A percentile compares a stretch with the other conserved stretches of the same genome.
phyloP scores from a whole-genome alignment of 2,888 invertebrate species.

The Eupithecia abbreviata region DNA sequence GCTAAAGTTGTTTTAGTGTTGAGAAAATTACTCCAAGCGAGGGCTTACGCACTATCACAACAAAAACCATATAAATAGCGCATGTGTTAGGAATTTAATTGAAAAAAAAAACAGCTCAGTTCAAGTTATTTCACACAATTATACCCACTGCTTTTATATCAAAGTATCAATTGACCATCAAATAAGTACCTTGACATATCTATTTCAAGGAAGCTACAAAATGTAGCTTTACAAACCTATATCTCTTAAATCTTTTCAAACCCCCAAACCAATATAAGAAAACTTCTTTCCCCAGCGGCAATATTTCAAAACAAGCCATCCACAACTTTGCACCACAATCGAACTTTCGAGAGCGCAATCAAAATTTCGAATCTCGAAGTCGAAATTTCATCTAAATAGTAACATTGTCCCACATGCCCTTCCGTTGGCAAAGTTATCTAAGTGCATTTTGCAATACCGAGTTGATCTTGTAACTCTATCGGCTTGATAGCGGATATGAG shows the following conservation, averaged over 20 bases:
- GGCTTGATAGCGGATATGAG: constrained; percentile 40
- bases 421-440: constrained; percentile 34
- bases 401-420: constrained; percentile 30
- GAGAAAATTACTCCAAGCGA: too few species aligned
- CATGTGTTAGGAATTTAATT: too few species aligned
- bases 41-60: too few species aligned
- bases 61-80: too few species aligned
- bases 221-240: background rate
- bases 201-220: background rate
- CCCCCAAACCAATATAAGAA: background rate
- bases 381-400: constrained; percentile 23
- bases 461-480: constrained; percentile 37
- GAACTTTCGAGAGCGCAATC: constrained; percentile 11
- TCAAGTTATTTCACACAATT: too few species aligned
- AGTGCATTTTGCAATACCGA: constrained; percentile 42
- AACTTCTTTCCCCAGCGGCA: background rate
- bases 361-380: constrained; percentile 28
- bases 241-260: constrained; percentile 3
- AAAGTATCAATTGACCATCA: background rate
- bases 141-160: too few species aligned
- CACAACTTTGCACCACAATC: constrained; percentile 14
- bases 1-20: too few species aligned
- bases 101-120: too few species aligned
- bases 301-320: constrained; percentile 18
- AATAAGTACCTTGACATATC: background rate